A percentile compares a stretch with the other conserved stretches of the same genome.
Conservation (phyloP, 2,113 vertebrate genomes). For the Leuciscus idus region DNA sequence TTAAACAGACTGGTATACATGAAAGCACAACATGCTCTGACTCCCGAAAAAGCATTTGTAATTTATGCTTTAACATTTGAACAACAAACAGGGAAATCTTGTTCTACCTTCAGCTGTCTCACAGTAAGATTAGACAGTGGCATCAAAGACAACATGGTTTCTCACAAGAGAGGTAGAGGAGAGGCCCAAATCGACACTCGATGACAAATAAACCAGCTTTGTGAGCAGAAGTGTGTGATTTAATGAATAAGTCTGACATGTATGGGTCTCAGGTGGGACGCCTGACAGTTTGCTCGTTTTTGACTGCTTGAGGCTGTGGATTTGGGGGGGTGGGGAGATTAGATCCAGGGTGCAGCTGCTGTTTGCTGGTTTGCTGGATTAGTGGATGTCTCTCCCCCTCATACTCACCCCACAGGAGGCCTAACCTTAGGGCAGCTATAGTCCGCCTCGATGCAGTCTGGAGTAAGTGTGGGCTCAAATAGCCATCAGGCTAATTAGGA, state of each 20-base stretch:
- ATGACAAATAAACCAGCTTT: neutral
- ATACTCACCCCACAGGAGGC: slow-evolving; percentile 9
- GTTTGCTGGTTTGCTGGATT: slow-evolving; percentile 38
- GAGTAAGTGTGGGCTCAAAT: neutral
- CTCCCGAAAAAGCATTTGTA: neutral
- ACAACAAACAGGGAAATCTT: neutral
- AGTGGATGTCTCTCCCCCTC: slow-evolving; percentile 8
- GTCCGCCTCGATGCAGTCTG: neutral
- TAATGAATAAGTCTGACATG: slow-evolving; percentile 25
- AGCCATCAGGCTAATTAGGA: slow-evolving; percentile 45
- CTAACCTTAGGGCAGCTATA: slow-evolving; percentile 19
- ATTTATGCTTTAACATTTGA: slow-evolving; percentile 10
- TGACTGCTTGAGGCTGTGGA: slow-evolving; percentile 8
- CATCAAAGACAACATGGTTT: slow-evolving; percentile 7
- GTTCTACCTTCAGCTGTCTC: neutral
- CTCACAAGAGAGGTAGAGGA: neutral
- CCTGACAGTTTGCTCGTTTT: neutral
- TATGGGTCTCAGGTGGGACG: slow-evolving; percentile 38
- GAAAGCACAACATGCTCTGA: neutral
- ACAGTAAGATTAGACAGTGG: neutral
- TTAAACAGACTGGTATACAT: slow-evolving; percentile 14
- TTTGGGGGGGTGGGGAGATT: neutral
- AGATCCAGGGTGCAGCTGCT: slow-evolving; percentile 41
- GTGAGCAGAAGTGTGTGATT: slow-evolving; percentile 4
- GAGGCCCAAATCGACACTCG: neutral